Conservation (phyloP, 2,113 vertebrate species). For the Scomber scombrus region DNA sequence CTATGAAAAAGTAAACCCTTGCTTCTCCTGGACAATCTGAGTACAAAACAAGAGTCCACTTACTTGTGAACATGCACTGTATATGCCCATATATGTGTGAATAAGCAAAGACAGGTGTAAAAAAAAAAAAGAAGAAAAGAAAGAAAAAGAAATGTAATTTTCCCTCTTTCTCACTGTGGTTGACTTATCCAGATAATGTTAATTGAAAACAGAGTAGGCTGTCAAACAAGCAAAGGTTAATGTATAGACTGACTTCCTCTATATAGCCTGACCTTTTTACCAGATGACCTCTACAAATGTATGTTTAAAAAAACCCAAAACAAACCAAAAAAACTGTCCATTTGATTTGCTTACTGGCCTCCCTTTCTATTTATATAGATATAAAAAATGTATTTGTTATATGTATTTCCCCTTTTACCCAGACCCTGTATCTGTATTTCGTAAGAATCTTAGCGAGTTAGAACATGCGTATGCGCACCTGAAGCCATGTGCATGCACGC, state of each 20-base stretch:
- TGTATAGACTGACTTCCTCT: conserved; percentile 47
- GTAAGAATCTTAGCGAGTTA: not conserved
- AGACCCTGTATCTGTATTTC: not conserved
- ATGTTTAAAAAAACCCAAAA: not conserved
- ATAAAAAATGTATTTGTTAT: not conserved
- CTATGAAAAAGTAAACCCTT: conserved; percentile 42
- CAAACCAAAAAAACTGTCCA: too few species aligned
- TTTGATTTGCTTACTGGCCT: conserved; percentile 9
- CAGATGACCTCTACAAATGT: conserved; percentile 27
- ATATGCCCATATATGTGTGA: not conserved
- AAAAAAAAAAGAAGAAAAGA: not conserved
- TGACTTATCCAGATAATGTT: conserved; percentile 1
- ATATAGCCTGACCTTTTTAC: conserved; percentile 42
- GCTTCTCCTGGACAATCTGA: not conserved
- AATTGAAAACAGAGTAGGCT: conserved; percentile 24
- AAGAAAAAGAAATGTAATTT: not conserved
- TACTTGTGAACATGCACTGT: not conserved
- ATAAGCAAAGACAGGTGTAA: not conserved
- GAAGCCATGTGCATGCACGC: too few species aligned
- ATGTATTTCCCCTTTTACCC: not conserved
- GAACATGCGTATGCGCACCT: too few species aligned
- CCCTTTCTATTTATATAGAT: not conserved
- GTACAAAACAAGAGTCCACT: conserved; percentile 8
- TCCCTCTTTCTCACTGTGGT: not conserved
- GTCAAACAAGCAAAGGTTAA: conserved; percentile 46